phyloP scores from a whole-genome alignment of 2,888 invertebrate species.

The Lepeophtheirus nordmannii region DNA sequence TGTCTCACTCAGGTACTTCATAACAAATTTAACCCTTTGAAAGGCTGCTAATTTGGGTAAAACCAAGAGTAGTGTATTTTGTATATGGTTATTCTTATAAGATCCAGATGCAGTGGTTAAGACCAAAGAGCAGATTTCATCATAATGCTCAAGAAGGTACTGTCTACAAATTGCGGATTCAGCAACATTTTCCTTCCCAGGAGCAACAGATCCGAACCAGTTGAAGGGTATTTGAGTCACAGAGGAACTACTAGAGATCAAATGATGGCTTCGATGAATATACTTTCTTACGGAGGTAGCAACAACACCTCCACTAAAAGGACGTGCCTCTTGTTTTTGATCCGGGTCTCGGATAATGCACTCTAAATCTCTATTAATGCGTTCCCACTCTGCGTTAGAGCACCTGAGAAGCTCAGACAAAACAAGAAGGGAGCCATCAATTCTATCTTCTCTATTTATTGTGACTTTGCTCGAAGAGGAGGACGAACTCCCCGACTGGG shows the following conservation, averaged over 20 bases:
- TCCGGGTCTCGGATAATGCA: background rate
- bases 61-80: conserved; percentile 67
- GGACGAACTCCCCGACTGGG: conserved; percentile 23
- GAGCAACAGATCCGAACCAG: conserved; percentile 23
- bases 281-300: conserved; percentile 2
- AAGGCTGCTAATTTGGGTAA: conserved; percentile 88
- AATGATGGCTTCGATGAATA: conserved; percentile 6
- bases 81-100: conserved; percentile 56
- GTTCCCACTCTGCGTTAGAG: conserved; percentile 73
- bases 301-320: background rate
- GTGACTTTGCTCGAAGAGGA: conserved; percentile 51
- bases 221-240: conserved; percentile 18
- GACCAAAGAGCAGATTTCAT: conserved; percentile 41
- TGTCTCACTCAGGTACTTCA: conserved; percentile 10
- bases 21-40: conserved; percentile 56
- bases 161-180: conserved; percentile 44
- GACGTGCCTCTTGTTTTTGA: background rate
- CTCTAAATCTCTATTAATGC: conserved; percentile 41
- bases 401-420: conserved; percentile 83
- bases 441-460: conserved; percentile 67
- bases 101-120: conserved; percentile 26
- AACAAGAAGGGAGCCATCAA: conserved; percentile 79
- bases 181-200: conserved; percentile 17
- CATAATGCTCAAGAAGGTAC: conserved; percentile 65
- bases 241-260: background rate